These are phyloP conservation scores for Agrilus biguttatus DNA, from an alignment of 2,888 invertebrate species.

Conservation along the genomic window DNA sequence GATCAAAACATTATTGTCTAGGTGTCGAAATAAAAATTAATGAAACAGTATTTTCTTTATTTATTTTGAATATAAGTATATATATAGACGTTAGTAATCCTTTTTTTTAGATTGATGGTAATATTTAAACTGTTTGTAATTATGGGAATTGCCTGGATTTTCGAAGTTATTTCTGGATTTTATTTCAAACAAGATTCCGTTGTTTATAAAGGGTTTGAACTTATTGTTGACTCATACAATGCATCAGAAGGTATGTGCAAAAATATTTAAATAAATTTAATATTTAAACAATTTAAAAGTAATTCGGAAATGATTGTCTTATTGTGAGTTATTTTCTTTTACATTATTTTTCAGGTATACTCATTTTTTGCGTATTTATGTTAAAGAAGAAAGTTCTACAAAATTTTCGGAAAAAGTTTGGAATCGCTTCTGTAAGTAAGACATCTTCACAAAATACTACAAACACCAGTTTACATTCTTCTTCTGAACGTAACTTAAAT, in stretches of 20 bases:
- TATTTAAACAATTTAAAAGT: too few species aligned
- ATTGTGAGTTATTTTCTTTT: background rate
- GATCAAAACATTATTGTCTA: too few species aligned
- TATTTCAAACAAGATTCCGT: constrained; percentile 36
- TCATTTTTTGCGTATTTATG: constrained; percentile 59
- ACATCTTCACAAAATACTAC: constrained; percentile 3
- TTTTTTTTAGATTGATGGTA: constrained; percentile 44
- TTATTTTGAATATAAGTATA: too few species aligned
- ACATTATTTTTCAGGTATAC: constrained; percentile 25
- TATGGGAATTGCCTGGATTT: constrained; percentile 64
- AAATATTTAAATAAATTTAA: background rate
- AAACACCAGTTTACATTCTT: too few species aligned
- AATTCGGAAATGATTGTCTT: background rate
- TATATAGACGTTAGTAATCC: background rate
- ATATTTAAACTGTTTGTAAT: constrained; percentile 62
- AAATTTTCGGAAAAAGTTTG: constrained; percentile 4
- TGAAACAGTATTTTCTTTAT: too few species aligned
- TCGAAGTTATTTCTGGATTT: constrained; percentile 48
- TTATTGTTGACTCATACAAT: constrained; percentile 48
- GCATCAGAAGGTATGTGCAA: constrained; percentile 44
- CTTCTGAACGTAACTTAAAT: too few species aligned
- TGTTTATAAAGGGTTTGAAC: constrained; percentile 23
- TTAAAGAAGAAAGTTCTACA: constrained; percentile 41
- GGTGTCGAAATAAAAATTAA: too few species aligned
- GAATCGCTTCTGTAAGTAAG: background rate